Base-by-base conservation (phyloP, 2,113 vertebrate genomes). In the Ondatra zibethicus region DNA sequence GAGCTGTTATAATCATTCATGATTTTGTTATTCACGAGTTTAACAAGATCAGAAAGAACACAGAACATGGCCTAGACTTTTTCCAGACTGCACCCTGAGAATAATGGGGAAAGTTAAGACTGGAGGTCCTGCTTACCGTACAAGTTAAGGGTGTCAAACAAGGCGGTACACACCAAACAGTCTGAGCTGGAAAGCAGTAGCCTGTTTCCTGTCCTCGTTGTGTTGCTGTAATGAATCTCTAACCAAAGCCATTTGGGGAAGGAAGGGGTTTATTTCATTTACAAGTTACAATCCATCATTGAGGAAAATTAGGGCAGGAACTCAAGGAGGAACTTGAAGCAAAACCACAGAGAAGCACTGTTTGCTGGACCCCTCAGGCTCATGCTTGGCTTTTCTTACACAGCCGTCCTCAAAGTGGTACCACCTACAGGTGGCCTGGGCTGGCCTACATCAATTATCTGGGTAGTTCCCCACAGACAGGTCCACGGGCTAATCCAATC, bases 1-100 rank as follows among this genome's bases (percentile, higher is more conserved):
- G 63, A 94, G 45, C 36, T 89, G 33, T 86, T 78, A 55, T 4
- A 31, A 33, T 45, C 23, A 13, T 84, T 96, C 61, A 92, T 65
- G 12, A 92, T 42, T 94, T 50, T 81, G 65, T 19, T 7, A 72
- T 19, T 47, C 75, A 47, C 5, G 12, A 45, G 25, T 45, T 45
- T 55, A 17, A 91, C 36, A 58, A 66, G 29, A 78, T 45, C 47
- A 78, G 11, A 52, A 77, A 25, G 66, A 19, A 80, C 88, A 91
- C 92, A 17, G 92, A 90, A 78, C 78, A 80, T 21, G n/a, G 33
- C 58, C n/a, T 81, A 61, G n/a, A 76, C 7, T 85, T 33, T 94
- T 95, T 72, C 55, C 25, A 45, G 52, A 91, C 47, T n/a, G 52
- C 33, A 55, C 55, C 61, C 47, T 90, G 39, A 12, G 31, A 78